Percentiles rank a stretch among this genome's conserved stretches.
Conservation (phyloP, 1,140 invertebrate species). For the Micrasema minimum region DNA sequence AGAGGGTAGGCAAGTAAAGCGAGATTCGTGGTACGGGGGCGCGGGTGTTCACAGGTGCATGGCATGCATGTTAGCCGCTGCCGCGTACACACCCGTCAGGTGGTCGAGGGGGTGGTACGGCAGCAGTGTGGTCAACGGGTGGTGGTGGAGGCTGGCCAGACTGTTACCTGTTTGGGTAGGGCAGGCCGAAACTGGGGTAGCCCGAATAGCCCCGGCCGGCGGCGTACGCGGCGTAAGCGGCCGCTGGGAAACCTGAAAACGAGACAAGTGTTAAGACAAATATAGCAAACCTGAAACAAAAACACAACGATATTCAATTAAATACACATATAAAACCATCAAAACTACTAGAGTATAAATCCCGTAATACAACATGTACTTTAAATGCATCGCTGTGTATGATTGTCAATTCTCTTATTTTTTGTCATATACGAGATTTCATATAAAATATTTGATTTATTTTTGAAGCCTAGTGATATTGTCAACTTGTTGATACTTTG, state of each 20-base stretch:
- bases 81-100: constrained; percentile 70
- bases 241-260: constrained; percentile 89
- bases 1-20: neutral
- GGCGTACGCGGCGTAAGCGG: constrained; percentile 92
- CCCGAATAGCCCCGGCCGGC: constrained; percentile 93
- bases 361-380: no score
- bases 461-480: no score
- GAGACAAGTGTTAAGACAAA: neutral
- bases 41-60: constrained; percentile 82
- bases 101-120: constrained; percentile 74
- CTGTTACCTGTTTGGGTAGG: constrained; percentile 96
- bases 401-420: no score
- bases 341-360: no score
- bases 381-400: no score
- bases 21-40: constrained; percentile 46
- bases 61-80: constrained; percentile 73
- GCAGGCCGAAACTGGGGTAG: constrained; percentile 96
- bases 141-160: constrained; percentile 74
- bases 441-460: no score
- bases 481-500: no score
- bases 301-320: no score
- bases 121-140: constrained; percentile 68
- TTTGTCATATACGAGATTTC: no score
- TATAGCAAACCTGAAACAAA: no score
- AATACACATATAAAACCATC: no score